Evolutionary conservation across 1,140 invertebrate species (phyloP).

Genomic region (Scaptomyza hsui): DNA sequence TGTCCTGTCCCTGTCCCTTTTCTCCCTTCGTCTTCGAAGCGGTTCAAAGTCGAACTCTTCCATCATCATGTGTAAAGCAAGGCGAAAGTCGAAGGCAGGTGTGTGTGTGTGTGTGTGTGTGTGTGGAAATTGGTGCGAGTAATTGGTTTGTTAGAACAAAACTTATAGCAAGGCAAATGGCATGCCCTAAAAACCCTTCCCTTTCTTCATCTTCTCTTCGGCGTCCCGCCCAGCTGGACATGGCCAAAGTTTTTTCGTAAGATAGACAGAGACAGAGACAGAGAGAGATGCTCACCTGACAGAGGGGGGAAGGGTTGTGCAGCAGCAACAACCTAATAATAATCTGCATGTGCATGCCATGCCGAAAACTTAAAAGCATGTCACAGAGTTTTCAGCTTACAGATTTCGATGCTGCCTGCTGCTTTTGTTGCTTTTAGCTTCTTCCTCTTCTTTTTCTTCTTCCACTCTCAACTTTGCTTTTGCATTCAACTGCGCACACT

Average conservation of each 20-base stretch:
- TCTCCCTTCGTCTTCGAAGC: background rate
- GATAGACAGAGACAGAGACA: background rate
- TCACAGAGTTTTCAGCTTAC: conserved; percentile 80
- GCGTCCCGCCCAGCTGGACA: conserved; percentile 55
- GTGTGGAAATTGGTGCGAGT: conserved; percentile 77
- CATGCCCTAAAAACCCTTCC: conserved; percentile 25
- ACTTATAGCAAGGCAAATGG: conserved; percentile 66
- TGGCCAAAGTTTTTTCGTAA: conserved; percentile 56
- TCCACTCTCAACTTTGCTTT: conserved; percentile 65
- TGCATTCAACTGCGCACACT: conserved; percentile 16
- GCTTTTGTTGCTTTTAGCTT: conserved; percentile 21
- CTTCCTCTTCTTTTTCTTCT: conserved; percentile 58
- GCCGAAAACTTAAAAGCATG: conserved; percentile 77
- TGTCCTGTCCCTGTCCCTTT: background rate
- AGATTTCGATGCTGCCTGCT: conserved; percentile 67
- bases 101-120: background rate
- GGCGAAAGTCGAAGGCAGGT: conserved; percentile 61
- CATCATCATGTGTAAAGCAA: conserved; percentile 54
- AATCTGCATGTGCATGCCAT: conserved; percentile 70
- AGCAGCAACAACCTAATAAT: conserved; percentile 74
- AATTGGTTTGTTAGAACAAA: conserved; percentile 82
- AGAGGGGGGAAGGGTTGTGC: background rate
- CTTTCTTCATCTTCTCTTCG: background rate
- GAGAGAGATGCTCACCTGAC: background rate
- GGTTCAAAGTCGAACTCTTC: conserved; percentile 76